A percentile compares a stretch with the other conserved stretches of the same genome.
phyloP scores from a whole-genome alignment of 2,797 vertebrate species.

The Sternotherus odoratus region DNA sequence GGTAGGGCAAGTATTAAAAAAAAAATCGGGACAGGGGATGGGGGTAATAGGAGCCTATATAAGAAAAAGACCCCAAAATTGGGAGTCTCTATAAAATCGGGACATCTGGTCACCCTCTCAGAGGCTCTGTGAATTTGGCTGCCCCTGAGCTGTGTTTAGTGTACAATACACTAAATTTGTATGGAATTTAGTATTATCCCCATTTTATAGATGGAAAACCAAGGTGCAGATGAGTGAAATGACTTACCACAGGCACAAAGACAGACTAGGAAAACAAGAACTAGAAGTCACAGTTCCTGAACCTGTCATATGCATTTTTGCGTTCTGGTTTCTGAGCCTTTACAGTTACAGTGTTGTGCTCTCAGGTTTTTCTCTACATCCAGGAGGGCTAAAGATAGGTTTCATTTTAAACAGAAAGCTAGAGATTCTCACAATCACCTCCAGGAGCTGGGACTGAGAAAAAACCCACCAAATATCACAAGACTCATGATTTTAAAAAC shows the following conservation, averaged over 20 bases:
- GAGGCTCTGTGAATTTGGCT: too few species aligned
- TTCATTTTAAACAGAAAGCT: not conserved
- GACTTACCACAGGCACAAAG: not conserved
- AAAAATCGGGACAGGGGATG: too few species aligned
- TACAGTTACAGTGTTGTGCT: not conserved
- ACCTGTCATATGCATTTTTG: not conserved
- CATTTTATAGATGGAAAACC: not conserved
- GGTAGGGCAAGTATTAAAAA: too few species aligned
- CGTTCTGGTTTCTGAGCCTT: too few species aligned
- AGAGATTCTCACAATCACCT: not conserved
- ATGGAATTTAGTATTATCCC: not conserved
- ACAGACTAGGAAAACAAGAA: not conserved
- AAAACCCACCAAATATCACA: not conserved
- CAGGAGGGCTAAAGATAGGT: not conserved
- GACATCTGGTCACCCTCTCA: too few species aligned
- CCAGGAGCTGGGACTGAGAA: not conserved
- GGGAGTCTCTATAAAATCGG: too few species aligned
- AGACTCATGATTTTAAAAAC: not conserved
- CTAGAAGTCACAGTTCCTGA: not conserved
- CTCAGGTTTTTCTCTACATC: not conserved
- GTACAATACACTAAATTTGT: too few species aligned
- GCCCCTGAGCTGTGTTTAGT: too few species aligned
- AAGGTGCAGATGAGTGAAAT: not conserved
- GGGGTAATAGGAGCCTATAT: too few species aligned
- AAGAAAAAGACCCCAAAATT: too few species aligned